phyloP scores from a whole-genome alignment of 2,797 vertebrate genomes.

The Chrosomus eos region DNA sequence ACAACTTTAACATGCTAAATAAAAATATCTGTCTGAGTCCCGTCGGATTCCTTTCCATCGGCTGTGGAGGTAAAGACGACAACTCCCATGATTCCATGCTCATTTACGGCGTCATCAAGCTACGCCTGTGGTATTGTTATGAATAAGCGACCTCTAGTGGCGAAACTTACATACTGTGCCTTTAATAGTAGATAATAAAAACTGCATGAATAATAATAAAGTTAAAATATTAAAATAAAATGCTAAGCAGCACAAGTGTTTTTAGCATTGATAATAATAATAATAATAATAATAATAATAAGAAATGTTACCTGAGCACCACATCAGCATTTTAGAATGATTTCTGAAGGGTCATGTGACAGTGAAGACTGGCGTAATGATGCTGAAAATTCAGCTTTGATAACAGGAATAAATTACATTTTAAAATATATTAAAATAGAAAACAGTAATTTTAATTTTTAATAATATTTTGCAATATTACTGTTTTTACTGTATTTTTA shows the following conservation, averaged over 20 bases:
- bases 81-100: neutral
- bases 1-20: too few species aligned
- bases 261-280: neutral
- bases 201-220: neutral
- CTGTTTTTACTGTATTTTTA: neutral
- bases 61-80: neutral
- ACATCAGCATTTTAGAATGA: neutral
- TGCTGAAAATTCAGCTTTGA: conserved; percentile 2
- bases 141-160: neutral
- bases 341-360: conserved; percentile 1
- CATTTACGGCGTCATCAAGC: neutral
- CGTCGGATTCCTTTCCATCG: neutral
- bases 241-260: neutral
- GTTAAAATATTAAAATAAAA: neutral
- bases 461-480: neutral
- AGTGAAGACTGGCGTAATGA: conserved; percentile 7
- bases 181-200: neutral
- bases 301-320: neutral
- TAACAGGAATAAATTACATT: conserved; percentile 5
- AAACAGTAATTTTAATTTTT: neutral
- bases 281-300: neutral
- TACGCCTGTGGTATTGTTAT: neutral
- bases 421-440: neutral
- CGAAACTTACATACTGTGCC: neutral
- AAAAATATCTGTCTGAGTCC: too few species aligned